Base-by-base conservation (phyloP, 2,113 vertebrate genomes). In the Porphyrio hochstetteri region DNA sequence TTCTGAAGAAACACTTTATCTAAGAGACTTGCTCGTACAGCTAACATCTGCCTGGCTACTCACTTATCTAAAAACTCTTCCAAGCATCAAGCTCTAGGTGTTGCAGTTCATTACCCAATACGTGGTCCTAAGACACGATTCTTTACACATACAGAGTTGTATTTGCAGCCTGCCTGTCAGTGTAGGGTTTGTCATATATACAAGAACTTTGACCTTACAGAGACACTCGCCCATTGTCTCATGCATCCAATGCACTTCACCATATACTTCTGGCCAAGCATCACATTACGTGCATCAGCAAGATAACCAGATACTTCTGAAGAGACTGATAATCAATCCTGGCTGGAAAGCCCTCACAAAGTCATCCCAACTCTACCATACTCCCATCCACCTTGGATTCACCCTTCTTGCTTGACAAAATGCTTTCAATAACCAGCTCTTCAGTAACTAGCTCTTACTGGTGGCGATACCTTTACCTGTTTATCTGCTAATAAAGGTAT, bases 151-250 rank as follows among this genome's bases (percentile, higher is more conserved):
- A 27, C 35, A 48, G 86, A 65, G 64, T 16, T 86, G 13, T 25
- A 53, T 57, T 5, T 79, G 69, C 57, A 67, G 65, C 42, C 86
- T 75, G 46, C 69, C 48, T 77, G 81, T 31, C 76, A 83, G 9
- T 52, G 60, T 3, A 8, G 0, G n/a, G 55, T 67, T 71, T 9
- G 9, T 40, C 25, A 16, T 0, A 2, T 24, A 31, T 23, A 48
- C 16, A 33, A 83, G 52, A 86, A 85, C 46, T 4, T 17, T 79
- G 88, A 96, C 88, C 82, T 89, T 84, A 79, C 65, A 61, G 65
- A 68, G 19, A 31, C 77, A 74, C 64, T 9, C 0, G 1, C 33
- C 46, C 29, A 21, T 18, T 5, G 2, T 29, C 20, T 16, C 68
- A 48, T 3, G n/a, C 69, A 33, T 11, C 63, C 7, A 50, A 53